Evolutionary conservation across 2,113 vertebrate genomes (phyloP).

Genomic region (Rhizomys pruinosus): DNA sequence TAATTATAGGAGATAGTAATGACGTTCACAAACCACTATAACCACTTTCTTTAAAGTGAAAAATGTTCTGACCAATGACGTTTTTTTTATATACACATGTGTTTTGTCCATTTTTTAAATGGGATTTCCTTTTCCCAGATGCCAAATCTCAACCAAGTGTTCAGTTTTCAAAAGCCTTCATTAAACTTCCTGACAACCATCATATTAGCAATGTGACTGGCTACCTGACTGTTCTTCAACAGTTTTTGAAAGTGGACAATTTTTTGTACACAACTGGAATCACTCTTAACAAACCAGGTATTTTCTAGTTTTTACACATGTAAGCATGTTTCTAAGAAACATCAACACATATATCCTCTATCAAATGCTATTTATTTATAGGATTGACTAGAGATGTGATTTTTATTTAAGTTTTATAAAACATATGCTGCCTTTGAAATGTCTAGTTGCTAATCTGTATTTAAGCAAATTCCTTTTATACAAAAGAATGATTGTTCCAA

Average conservation of each 20-base stretch:
- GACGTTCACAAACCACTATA: constrained; percentile 3
- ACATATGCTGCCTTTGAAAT: background rate
- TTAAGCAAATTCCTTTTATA: background rate
- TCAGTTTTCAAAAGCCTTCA: constrained; percentile 91
- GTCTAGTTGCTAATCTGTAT: background rate
- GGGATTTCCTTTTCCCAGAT: constrained; percentile 86
- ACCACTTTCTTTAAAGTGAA: background rate
- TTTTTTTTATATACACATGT: background rate
- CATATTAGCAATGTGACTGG: constrained; percentile 89
- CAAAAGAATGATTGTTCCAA: background rate
- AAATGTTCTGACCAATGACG: background rate
- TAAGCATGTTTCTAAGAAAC: background rate
- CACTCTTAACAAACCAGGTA: constrained; percentile 90
- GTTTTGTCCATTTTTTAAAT: constrained; percentile 44
- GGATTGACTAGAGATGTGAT: background rate
- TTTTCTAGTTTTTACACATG: background rate
- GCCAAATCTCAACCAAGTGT: constrained; percentile 92
- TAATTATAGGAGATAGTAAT: background rate
- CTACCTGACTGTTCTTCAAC: constrained; percentile 92
- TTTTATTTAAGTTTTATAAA: background rate
- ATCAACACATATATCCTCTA: background rate
- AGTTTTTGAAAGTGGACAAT: constrained; percentile 88
- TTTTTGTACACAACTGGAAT: constrained; percentile 88
- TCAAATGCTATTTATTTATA: background rate
- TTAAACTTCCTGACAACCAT: constrained; percentile 87